phyloP scores from a whole-genome alignment of 2,888 invertebrate genomes.

The Caenorhabditis auriculariae region DNA sequence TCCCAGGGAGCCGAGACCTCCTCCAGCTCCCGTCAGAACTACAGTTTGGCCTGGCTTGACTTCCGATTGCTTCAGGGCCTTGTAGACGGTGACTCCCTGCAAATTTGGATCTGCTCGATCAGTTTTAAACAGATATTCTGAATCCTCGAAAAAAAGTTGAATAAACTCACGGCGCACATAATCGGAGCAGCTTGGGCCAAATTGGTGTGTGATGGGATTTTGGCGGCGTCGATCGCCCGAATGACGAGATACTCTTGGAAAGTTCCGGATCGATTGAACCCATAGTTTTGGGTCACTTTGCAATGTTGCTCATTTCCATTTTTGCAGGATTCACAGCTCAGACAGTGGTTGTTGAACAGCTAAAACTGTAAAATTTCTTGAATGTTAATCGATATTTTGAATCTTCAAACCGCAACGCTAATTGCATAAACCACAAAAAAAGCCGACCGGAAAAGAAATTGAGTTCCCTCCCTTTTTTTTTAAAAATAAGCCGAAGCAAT shows the following conservation, averaged over 20 bases:
- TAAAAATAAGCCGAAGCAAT: too few species aligned
- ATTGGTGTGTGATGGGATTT: constrained; percentile 23
- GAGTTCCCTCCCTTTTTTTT: too few species aligned
- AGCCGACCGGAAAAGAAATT: too few species aligned
- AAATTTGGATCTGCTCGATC: too few species aligned
- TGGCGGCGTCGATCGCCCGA: constrained; percentile 34
- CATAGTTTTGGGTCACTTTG: constrained; percentile 26
- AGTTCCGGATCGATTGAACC: constrained; percentile 27
- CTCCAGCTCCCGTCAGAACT: constrained; percentile 45
- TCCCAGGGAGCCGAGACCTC: constrained; percentile 44
- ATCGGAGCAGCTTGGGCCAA: constrained; percentile 40
- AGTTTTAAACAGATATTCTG: constrained; percentile 1
- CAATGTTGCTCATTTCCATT: constrained; percentile 39
- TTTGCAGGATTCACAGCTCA: constrained; percentile 43
- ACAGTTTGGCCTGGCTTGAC: constrained; percentile 39
- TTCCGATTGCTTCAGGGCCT: constrained; percentile 37
- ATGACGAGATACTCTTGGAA: constrained; percentile 46
- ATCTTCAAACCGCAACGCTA: too few species aligned
- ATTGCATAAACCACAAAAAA: too few species aligned
- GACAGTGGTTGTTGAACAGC: constrained; percentile 42
- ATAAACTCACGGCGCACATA: constrained; percentile 33
- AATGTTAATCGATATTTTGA: too few species aligned
- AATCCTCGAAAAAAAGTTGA: background rate
- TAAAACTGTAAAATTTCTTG: too few species aligned
- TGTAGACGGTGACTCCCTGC: constrained; percentile 46